Evolutionary conservation across 2,888 invertebrate genomes (phyloP), one percentile per base, ranked within the genome.

Genomic region (Cryptosula pallasiana): DNA sequence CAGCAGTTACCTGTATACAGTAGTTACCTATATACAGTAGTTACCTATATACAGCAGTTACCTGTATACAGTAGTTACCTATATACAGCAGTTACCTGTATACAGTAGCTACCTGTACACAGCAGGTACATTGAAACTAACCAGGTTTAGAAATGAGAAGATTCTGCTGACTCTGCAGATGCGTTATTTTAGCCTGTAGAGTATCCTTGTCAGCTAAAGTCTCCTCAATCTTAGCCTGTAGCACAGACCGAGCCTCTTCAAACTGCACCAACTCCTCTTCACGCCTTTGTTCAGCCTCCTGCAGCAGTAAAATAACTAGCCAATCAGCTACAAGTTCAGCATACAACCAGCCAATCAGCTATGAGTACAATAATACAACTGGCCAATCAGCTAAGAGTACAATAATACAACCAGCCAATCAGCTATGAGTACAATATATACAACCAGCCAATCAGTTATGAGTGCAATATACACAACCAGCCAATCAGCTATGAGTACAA

Each of bases 151-250:
- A 63, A 13, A 45, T 45, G 45, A 45, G 5, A 20, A 20, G 45
- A 20, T 20, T 45, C 13, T 63, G 63, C n/a, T 16, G 5, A 13
- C 32, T 27, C 34, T 63, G 63, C 9, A 63, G 63, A 32, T 32
- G 34, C 13, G 32, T 13, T 9, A 63, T 5, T 34, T 63, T 63
- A n/a, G 63, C 63, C 63, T 32, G 2, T 27, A 32, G 32, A 32
- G 63, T 13, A n/a, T 63, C 63, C 32, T 32, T 63, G n/a, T 63
- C 63, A 63, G 63, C 63, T 34, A 63, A 34, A 32, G 63, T 16
- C 32, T 20, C 63, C 63, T 63, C 63, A 9, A 63, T 5, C 32
- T 63, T 63, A 32, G 63, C 63, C 32, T 63, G 29, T 13, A 63
- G 20, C 9, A 3, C 32, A 29, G 20, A 20, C n/a, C 27, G 20